phyloP scores from a whole-genome alignment of 2,113 vertebrate genomes.

The Myiopsitta monachus region DNA sequence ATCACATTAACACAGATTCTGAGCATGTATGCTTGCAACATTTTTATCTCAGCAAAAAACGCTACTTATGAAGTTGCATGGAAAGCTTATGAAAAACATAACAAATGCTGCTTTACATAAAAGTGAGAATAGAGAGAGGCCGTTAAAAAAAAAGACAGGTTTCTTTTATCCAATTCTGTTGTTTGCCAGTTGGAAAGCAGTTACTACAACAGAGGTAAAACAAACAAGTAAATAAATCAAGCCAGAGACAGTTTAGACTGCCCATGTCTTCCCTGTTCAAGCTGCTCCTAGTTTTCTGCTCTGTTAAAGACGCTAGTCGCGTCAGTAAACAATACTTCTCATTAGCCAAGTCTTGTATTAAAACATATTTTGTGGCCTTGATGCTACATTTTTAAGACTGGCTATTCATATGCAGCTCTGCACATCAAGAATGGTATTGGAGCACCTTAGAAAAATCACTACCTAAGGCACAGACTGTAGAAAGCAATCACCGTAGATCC shows the following conservation, averaged over 20 bases:
- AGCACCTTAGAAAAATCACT: background rate
- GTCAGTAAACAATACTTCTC: background rate
- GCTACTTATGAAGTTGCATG: background rate
- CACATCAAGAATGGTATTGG: conserved; percentile 1
- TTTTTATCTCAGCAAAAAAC: background rate
- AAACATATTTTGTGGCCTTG: background rate
- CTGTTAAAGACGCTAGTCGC: background rate
- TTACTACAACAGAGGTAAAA: background rate
- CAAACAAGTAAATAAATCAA: background rate
- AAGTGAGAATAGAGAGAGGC: background rate
- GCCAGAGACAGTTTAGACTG: background rate
- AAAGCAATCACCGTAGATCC: background rate
- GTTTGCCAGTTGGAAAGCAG: background rate
- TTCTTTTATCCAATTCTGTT: background rate
- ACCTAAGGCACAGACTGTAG: conserved; percentile 24
- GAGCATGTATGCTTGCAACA: background rate
- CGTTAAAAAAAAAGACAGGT: background rate
- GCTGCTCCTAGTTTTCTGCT: background rate
- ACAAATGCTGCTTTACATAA: background rate
- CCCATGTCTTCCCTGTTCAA: background rate
- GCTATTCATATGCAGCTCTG: conserved; percentile 8
- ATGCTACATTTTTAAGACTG: background rate
- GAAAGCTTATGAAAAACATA: background rate
- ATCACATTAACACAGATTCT: background rate
- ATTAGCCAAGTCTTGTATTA: background rate